Conservation (phyloP, 1,140 invertebrate species). For the Pseudachorutes palmiensis region DNA sequence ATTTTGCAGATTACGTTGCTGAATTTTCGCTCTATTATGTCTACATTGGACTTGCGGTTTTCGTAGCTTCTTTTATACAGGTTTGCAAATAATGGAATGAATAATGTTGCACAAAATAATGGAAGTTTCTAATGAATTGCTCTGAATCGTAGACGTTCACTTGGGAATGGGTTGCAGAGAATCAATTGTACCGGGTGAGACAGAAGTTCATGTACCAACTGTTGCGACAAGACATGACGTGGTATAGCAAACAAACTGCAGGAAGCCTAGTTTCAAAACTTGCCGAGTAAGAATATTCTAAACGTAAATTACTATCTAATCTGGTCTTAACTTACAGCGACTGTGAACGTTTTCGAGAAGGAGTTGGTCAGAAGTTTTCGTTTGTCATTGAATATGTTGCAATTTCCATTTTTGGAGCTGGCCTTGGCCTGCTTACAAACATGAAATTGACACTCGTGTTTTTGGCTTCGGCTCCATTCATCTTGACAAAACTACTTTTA, state of each 20-base stretch:
- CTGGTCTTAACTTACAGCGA: conserved; percentile 52
- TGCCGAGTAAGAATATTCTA: conserved; percentile 57
- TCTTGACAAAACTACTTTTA: conserved; percentile 46
- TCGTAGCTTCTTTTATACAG: conserved; percentile 34
- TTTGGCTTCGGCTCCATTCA: conserved; percentile 58
- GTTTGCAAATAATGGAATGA: conserved; percentile 13
- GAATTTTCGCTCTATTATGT: conserved; percentile 39
- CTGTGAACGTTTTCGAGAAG: conserved; percentile 80
- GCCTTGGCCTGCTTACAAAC: conserved; percentile 63
- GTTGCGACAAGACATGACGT: conserved; percentile 61
- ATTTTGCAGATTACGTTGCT: conserved; percentile 37
- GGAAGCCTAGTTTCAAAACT: conserved; percentile 71
- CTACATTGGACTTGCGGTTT: conserved; percentile 31
- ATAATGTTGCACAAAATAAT: not conserved
- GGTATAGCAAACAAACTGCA: conserved; percentile 70
- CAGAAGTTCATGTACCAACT: conserved; percentile 45
- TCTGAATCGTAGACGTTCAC: conserved; percentile 39
- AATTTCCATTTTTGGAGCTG: conserved; percentile 57
- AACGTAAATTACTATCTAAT: conserved; percentile 6
- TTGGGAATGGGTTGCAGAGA: conserved; percentile 42
- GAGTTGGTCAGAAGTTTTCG: conserved; percentile 78
- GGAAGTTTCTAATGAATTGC: not conserved
- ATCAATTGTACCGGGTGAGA: conserved; percentile 41
- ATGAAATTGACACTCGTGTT: conserved; percentile 75
- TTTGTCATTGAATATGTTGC: conserved; percentile 63